A percentile compares a stretch with the other conserved stretches of the same genome.
Conservation (phyloP, 92 coral and sea anemone genomes). For the Pocillopora grandis region DNA sequence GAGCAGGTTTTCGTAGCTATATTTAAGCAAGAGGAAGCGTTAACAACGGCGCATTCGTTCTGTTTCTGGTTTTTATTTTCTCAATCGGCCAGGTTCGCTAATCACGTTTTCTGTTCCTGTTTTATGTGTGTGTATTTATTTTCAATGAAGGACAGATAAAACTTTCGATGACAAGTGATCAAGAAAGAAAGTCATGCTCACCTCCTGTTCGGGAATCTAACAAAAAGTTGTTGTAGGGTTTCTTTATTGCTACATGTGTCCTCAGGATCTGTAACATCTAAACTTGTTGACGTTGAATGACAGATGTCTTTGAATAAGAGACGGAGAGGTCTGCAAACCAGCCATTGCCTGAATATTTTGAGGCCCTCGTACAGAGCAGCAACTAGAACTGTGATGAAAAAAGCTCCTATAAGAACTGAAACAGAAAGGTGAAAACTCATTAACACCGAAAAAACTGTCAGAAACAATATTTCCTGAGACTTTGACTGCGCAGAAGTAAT, state of each 20-base stretch:
- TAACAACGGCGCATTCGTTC: too few species aligned
- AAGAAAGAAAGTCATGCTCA: neutral
- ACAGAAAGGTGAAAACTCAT: neutral
- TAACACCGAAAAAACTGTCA: neutral
- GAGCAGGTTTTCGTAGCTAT: too few species aligned
- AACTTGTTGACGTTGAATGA: constrained; percentile 17
- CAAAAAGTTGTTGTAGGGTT: constrained; percentile 1
- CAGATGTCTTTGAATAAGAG: constrained; percentile 1
- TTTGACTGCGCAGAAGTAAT: too few species aligned
- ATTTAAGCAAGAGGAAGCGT: too few species aligned
- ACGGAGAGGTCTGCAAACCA: constrained; percentile 19
- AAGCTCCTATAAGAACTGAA: constrained; percentile 53
- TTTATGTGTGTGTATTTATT: neutral
- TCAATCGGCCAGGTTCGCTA: too few species aligned
- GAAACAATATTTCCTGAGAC: too few species aligned
- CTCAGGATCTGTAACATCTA: constrained; percentile 1
- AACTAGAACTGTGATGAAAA: constrained; percentile 45
- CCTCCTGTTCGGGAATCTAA: constrained; percentile 5
- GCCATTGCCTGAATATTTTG: constrained; percentile 52
- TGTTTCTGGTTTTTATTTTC: too few species aligned
- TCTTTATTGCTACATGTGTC: neutral
- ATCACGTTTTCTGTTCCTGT: too few species aligned
- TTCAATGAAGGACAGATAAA: neutral
- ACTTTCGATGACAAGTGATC: too few species aligned
- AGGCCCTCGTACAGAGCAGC: constrained; percentile 56